Evolutionary conservation across 1,140 invertebrate species (phyloP).

Genomic region (Drosophila lacteicornis): DNA sequence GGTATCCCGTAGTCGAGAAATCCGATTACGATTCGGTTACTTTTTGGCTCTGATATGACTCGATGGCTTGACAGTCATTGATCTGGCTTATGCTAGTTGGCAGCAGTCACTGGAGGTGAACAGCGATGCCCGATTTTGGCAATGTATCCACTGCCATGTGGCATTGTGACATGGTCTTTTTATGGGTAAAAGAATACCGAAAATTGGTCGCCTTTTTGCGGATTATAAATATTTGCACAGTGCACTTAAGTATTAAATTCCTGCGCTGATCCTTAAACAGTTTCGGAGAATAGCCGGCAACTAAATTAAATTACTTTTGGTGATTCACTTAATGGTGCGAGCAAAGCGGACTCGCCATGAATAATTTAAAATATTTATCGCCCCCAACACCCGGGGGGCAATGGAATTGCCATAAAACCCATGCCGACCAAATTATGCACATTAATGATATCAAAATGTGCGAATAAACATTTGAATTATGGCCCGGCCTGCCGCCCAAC

Average conservation of each 20-base stretch:
- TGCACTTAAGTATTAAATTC: conserved; percentile 1
- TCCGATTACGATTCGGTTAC: neutral
- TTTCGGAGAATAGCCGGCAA: conserved; percentile 19
- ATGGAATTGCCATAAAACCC: conserved; percentile 30
- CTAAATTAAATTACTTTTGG: conserved; percentile 42
- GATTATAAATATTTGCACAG: conserved; percentile 19
- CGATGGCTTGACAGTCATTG: conserved; percentile 63
- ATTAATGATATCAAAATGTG: conserved; percentile 79
- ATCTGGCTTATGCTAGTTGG: conserved; percentile 62
- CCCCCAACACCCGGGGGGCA: conserved; percentile 17
- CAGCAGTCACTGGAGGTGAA: conserved; percentile 40
- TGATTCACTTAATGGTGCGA: conserved; percentile 28
- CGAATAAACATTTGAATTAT: conserved; percentile 77
- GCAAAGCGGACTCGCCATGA: conserved; percentile 31
- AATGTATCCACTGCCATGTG: conserved; percentile 38
- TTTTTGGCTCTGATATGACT: conserved; percentile 43
- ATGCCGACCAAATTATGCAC: conserved; percentile 59
- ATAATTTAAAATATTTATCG: conserved; percentile 53
- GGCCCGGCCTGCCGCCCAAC: conserved; percentile 34
- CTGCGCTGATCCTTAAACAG: neutral
- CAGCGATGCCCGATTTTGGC: conserved; percentile 45
- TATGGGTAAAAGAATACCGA: conserved; percentile 37
- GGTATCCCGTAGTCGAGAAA: conserved; percentile 12
- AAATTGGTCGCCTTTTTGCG: neutral
- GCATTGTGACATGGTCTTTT: conserved; percentile 39